Percentiles rank a stretch among this genome's conserved stretches.
These are phyloP conservation scores for Eristalinus sepulchralis DNA, from an alignment of 2,888 invertebrate species.

Conservation along the genomic window DNA sequence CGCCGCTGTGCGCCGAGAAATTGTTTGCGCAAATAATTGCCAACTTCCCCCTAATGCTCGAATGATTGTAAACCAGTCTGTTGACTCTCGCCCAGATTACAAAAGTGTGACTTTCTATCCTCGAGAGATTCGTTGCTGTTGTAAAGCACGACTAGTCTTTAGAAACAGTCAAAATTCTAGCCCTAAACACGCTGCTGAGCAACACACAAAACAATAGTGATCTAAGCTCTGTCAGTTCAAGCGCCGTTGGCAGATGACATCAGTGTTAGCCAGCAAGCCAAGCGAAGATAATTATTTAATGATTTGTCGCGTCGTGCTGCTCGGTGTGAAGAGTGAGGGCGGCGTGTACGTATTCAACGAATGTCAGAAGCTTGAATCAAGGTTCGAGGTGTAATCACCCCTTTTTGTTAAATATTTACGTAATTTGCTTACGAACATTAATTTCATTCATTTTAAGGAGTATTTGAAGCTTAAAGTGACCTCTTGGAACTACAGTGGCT, in stretches of 20 bases:
- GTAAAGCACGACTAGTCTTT: background rate
- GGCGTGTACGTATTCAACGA: background rate
- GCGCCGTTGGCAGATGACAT: conserved; percentile 52
- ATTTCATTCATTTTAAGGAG: background rate
- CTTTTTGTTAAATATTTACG: background rate
- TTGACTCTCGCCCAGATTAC: conserved; percentile 55
- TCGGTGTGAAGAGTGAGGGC: background rate
- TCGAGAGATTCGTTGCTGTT: background rate
- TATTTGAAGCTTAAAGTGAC: background rate
- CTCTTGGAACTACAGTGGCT: background rate
- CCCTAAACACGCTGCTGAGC: too few species aligned
- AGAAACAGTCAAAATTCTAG: too few species aligned
- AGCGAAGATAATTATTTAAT: conserved; percentile 53
- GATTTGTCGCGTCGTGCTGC: conserved; percentile 32
- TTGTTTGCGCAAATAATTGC: conserved; percentile 63
- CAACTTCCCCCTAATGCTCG: conserved; percentile 57
- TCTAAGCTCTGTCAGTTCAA: too few species aligned
- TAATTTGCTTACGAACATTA: background rate
- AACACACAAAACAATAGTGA: too few species aligned
- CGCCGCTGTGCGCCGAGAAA: background rate
- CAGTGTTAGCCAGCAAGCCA: conserved; percentile 38
- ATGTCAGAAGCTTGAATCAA: background rate
- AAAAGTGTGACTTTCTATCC: conserved; percentile 27
- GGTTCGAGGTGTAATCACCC: background rate
- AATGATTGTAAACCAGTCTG: conserved; percentile 46